Evolutionary conservation across 2,888 invertebrate species (phyloP).

Genomic region (Escarpia spicata): DNA sequence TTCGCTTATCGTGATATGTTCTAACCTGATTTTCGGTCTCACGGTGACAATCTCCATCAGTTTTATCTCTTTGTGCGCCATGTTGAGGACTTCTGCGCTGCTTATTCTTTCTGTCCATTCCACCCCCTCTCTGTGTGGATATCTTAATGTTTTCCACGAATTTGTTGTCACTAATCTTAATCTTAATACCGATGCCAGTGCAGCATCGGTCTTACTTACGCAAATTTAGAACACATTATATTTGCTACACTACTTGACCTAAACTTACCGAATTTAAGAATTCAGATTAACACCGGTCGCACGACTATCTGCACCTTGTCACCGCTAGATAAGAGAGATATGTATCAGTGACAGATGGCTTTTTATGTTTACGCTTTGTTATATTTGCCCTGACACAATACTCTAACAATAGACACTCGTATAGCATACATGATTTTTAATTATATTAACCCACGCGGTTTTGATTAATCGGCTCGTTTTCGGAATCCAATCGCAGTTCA

Average conservation of each 20-base stretch:
- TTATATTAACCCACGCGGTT: neutral
- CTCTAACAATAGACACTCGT: neutral
- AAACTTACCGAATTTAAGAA: neutral
- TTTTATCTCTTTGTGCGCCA: neutral
- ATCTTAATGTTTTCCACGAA: neutral
- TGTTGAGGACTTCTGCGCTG: too few relatives aligned
- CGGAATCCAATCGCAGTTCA: neutral
- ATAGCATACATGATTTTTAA: neutral
- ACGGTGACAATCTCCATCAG: neutral
- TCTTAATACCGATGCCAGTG: neutral
- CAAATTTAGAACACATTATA: neutral
- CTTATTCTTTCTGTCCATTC: neutral
- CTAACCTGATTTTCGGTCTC: neutral
- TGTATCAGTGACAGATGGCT: neutral
- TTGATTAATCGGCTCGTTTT: neutral
- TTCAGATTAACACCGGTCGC: neutral
- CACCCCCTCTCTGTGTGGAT: neutral
- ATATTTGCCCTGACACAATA: neutral
- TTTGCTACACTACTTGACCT: neutral
- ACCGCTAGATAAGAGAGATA: neutral
- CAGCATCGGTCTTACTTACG: neutral
- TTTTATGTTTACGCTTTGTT: neutral
- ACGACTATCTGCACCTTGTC: neutral
- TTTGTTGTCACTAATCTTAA: neutral
- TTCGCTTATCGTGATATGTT: neutral